Evolutionary conservation across 2,888 invertebrate species (phyloP).

Genomic region (Thalpophila matura): DNA sequence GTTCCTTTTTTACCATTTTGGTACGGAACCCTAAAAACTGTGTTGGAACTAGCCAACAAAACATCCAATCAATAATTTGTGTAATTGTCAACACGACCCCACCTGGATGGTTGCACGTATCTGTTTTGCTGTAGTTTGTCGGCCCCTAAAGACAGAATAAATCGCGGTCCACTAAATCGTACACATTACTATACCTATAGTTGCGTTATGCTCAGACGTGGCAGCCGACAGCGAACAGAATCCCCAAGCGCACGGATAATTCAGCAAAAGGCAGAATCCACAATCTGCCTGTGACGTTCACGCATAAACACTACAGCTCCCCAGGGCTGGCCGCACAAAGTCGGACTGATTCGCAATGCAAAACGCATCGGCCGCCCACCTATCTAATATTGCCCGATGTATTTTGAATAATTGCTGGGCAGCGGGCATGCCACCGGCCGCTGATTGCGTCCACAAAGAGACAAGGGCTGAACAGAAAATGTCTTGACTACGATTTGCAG

Average conservation of each 20-base stretch:
- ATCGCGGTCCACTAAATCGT: slow-evolving; percentile 47
- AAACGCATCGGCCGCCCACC: slow-evolving; percentile 87
- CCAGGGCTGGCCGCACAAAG: slow-evolving; percentile 81
- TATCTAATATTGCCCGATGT: slow-evolving; percentile 90
- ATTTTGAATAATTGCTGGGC: slow-evolving; percentile 89
- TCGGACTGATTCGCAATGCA: slow-evolving; percentile 89
- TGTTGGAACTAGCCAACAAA: slow-evolving; percentile 1
- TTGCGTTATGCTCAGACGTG: slow-evolving; percentile 41
- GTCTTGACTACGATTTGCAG: slow-evolving; percentile 81
- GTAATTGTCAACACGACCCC: slow-evolving; percentile 2
- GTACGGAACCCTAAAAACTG: too few species aligned
- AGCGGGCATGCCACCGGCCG: slow-evolving; percentile 69
- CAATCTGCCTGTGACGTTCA: slow-evolving; percentile 80
- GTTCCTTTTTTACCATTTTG: too few species aligned
- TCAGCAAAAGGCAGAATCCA: slow-evolving; percentile 82
- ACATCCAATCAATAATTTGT: slow-evolving; percentile 6
- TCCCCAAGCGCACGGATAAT: slow-evolving; percentile 78
- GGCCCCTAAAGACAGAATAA: slow-evolving; percentile 57
- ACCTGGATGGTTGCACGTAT: background rate
- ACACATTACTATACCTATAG: slow-evolving; percentile 41
- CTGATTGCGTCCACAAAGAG: slow-evolving; percentile 86
- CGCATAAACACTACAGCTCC: slow-evolving; percentile 83
- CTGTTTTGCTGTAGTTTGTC: slow-evolving; percentile 21
- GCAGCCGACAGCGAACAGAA: slow-evolving; percentile 68
- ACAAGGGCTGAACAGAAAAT: slow-evolving; percentile 79